A percentile compares a stretch with the other conserved stretches of the same genome.
These are phyloP conservation scores for Scotopteryx bipunctaria DNA, from an alignment of 2,888 invertebrate genomes.

Conservation along the genomic window DNA sequence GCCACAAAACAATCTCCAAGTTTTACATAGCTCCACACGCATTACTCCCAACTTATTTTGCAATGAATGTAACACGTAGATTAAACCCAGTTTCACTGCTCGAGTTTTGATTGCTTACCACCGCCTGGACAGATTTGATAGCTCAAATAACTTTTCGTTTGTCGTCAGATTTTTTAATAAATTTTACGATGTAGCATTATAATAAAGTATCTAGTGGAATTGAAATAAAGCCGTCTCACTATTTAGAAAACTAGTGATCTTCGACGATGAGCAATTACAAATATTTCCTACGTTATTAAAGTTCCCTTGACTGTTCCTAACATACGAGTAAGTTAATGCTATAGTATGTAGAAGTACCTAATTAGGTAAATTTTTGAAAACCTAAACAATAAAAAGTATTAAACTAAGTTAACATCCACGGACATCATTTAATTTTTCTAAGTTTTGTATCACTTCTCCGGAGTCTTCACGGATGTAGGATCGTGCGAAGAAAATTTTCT, in stretches of 20 bases:
- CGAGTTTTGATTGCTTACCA: not conserved
- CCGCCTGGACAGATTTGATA: not conserved
- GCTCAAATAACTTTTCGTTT: no score
- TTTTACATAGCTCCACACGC: not conserved
- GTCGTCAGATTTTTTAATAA: no score
- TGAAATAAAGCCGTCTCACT: no score
- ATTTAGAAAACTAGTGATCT: no score
- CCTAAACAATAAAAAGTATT: not conserved
- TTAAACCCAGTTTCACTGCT: not conserved
- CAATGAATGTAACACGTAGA: not conserved
- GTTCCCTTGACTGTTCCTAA: no score
- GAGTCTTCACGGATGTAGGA: slow-evolving; percentile 63
- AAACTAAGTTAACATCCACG: slow-evolving; percentile 1
- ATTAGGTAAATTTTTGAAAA: no score
- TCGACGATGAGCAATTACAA: no score
- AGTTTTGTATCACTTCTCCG: slow-evolving; percentile 51
- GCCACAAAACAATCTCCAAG: not conserved
- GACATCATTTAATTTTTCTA: slow-evolving; percentile 69
- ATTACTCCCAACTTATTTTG: not conserved
- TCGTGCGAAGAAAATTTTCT: slow-evolving; percentile 78
- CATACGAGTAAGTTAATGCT: no score
- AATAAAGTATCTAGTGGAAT: no score
- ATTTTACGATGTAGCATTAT: no score
- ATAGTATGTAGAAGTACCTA: no score
- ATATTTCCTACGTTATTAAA: no score